Conservation (phyloP, 2,888 invertebrate species). For the Leucozona laternaria region DNA sequence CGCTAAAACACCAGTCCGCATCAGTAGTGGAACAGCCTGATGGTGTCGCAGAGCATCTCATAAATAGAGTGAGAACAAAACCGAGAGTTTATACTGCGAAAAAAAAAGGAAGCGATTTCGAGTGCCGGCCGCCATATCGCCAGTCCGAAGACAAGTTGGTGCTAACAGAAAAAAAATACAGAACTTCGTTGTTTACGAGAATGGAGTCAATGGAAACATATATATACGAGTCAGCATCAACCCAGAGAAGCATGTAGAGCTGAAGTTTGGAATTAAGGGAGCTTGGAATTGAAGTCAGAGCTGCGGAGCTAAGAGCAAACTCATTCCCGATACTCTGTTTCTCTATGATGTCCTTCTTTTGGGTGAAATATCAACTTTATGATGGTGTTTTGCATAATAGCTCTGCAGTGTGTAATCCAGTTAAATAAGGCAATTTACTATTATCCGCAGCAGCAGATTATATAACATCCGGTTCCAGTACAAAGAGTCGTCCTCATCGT, state of each 20-base stretch:
- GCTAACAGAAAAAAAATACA: slow-evolving; percentile 31
- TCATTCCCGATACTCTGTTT: neutral
- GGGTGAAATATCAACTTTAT: slow-evolving; percentile 76
- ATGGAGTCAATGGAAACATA: slow-evolving; percentile 62
- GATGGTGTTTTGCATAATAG: slow-evolving; percentile 75
- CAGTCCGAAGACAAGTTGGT: slow-evolving; percentile 5
- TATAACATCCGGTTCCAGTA: slow-evolving; percentile 57
- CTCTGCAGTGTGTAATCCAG: slow-evolving; percentile 76
- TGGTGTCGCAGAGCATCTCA: slow-evolving; percentile 48
- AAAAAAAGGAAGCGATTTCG: slow-evolving; percentile 27
- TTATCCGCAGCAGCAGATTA: slow-evolving; percentile 74
- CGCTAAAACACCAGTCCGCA: slow-evolving; percentile 19
- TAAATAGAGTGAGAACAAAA: slow-evolving; percentile 66
- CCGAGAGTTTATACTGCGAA: slow-evolving; percentile 52
- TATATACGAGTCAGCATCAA: neutral
- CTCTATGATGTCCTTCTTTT: slow-evolving; percentile 50
- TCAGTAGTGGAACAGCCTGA: slow-evolving; percentile 23
- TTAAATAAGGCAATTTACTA: slow-evolving; percentile 76
- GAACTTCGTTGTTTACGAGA: slow-evolving; percentile 70
- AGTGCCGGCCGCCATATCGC: slow-evolving; percentile 1
- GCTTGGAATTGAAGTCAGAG: neutral
- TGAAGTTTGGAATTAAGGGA: neutral
- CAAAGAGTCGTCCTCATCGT: slow-evolving; percentile 66
- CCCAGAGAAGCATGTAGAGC: neutral
- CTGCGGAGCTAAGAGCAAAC: neutral